These are phyloP conservation scores for Pseudomyrmex cubaensis DNA, from an alignment of 1,140 invertebrate genomes.

Conservation along the genomic window DNA sequence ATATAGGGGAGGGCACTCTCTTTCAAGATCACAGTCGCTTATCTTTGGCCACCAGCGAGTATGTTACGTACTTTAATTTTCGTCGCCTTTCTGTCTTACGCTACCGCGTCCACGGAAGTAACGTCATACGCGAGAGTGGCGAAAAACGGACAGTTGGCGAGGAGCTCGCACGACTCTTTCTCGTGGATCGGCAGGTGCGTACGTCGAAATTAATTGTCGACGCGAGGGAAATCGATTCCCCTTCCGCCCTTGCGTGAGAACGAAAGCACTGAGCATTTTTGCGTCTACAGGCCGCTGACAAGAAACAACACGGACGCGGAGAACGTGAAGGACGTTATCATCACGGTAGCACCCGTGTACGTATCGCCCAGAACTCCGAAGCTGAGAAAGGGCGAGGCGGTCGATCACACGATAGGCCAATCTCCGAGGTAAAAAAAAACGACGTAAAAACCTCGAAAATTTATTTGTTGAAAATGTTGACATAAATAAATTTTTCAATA, in stretches of 20 bases:
- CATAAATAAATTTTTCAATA: too few species aligned
- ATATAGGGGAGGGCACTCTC: conserved; percentile 74
- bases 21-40: conserved; percentile 62
- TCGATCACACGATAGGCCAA: conserved; percentile 70
- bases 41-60: conserved; percentile 66
- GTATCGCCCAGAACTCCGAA: conserved; percentile 62
- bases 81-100: conserved; percentile 58
- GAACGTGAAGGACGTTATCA: conserved; percentile 70
- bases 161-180: conserved; percentile 21
- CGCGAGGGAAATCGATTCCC: background rate
- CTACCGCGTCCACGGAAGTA: conserved; percentile 68
- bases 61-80: conserved; percentile 72
- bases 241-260: background rate
- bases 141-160: conserved; percentile 74
- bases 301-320: conserved; percentile 34
- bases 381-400: conserved; percentile 77
- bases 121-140: conserved; percentile 80
- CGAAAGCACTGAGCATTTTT: background rate
- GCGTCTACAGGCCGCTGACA: background rate
- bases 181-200: conserved; percentile 69
- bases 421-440: conserved; percentile 66
- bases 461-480: too few species aligned
- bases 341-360: conserved; percentile 78
- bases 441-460: too few species aligned
- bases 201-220: background rate